Conservation (phyloP, 2,797 vertebrate species). For the Notamacropus eugenii region DNA sequence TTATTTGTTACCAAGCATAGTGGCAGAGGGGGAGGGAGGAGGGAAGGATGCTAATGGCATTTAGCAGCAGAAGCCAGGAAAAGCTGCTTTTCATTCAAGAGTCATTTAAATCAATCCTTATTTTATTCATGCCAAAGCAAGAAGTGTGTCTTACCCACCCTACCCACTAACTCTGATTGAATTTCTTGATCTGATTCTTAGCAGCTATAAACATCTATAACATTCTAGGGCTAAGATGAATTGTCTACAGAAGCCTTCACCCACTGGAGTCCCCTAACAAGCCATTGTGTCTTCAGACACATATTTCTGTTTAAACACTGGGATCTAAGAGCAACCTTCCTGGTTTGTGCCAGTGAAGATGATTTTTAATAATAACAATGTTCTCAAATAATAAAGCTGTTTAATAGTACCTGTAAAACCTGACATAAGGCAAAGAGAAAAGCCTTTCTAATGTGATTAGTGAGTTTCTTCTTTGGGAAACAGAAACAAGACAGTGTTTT, state of each 20-base stretch:
- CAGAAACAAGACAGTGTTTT: not conserved
- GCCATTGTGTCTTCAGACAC: conserved; percentile 65
- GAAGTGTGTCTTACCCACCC: conserved; percentile 44
- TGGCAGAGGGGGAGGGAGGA: not conserved
- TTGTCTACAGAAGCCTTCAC: conserved; percentile 16
- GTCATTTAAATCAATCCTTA: conserved; percentile 52
- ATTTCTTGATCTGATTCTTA: conserved; percentile 37
- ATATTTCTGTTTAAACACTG: conserved; percentile 67
- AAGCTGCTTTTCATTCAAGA: conserved; percentile 70
- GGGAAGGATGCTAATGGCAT: not conserved
- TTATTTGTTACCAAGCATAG: conserved; percentile 62
- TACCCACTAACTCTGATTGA: not conserved
- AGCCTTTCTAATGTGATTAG: not conserved
- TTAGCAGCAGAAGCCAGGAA: conserved; percentile 58
- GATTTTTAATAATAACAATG: not conserved
- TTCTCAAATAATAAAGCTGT: conserved; percentile 62
- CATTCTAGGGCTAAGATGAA: conserved; percentile 40
- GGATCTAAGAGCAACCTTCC: conserved; percentile 43
- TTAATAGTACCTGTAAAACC: conserved; percentile 61
- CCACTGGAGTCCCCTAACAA: conserved; percentile 31
- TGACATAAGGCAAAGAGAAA: conserved; percentile 52
- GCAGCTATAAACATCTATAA: conserved; percentile 65
- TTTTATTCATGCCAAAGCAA: conserved; percentile 45
- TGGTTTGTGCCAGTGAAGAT: conserved; percentile 37
- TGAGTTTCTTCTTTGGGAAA: conserved; percentile 26